A percentile compares a stretch with the other conserved stretches of the same genome.
These are phyloP conservation scores for Falco naumanni DNA, from an alignment of 2,797 vertebrate species.

Conservation along the genomic window DNA sequence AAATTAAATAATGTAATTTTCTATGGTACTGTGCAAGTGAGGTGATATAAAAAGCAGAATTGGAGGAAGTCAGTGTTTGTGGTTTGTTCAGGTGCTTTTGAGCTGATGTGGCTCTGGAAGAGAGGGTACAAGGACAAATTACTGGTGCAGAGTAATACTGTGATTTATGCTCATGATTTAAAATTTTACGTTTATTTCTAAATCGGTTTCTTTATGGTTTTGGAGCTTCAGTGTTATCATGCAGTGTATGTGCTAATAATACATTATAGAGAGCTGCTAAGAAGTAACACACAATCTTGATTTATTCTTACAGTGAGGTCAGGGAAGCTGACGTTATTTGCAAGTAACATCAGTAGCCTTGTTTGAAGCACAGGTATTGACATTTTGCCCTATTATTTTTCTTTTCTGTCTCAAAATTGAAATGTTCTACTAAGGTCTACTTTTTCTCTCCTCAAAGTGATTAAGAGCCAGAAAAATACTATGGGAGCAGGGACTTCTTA, in stretches of 20 bases:
- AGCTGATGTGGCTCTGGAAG: not conserved
- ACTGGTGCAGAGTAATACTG: not conserved
- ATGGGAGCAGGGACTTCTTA: not conserved
- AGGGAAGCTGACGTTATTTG: not conserved
- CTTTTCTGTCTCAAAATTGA: not conserved
- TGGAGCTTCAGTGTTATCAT: not conserved
- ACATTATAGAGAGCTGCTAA: not conserved
- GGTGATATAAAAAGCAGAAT: not conserved
- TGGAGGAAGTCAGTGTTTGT: not conserved
- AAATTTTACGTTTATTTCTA: not conserved
- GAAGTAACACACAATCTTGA: not conserved
- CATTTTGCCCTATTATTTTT: not conserved
- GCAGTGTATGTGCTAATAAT: not conserved
- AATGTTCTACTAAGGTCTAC: not conserved
- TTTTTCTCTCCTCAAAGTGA: not conserved
- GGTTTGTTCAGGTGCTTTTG: not conserved
- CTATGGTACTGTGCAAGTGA: not conserved
- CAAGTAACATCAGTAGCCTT: not conserved
- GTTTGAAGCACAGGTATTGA: not conserved
- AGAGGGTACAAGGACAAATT: not conserved
- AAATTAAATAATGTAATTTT: not conserved
- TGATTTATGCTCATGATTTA: not conserved
- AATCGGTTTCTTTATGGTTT: not conserved
- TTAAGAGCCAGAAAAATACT: not conserved
- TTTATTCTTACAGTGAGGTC: not conserved